A percentile compares a stretch with the other conserved stretches of the same genome.
phyloP scores from a whole-genome alignment of 2,888 invertebrate genomes.

The Agrochola lota region DNA sequence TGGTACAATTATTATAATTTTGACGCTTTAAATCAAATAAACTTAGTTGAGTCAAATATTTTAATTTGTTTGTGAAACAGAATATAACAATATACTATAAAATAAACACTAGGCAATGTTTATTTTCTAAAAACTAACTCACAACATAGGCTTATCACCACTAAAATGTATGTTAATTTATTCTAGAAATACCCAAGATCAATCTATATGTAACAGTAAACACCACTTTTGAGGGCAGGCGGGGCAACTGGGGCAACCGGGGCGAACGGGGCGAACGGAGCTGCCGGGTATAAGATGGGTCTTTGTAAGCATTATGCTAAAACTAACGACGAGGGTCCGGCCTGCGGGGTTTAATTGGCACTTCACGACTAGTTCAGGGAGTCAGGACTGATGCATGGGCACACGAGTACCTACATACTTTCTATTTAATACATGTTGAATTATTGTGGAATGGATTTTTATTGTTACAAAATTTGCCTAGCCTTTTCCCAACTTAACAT shows the following conservation, averaged over 20 bases:
- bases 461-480: too few relatives aligned
- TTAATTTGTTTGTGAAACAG: not conserved
- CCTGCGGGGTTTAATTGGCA: conserved; percentile 53
- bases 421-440: not conserved
- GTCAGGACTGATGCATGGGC: conserved; percentile 3
- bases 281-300: conserved; percentile 43
- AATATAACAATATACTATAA: not conserved
- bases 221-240: conserved; percentile 46
- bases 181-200: conserved; percentile 58
- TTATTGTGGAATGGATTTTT: not conserved
- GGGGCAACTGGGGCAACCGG: conserved; percentile 20
- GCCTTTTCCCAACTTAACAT: too few relatives aligned
- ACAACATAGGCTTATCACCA: conserved; percentile 10
- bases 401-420: not conserved
- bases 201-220: conserved; percentile 59
- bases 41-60: conserved; percentile 2
- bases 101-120: not conserved
- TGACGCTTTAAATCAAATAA: conserved; percentile 13
- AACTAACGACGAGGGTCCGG: conserved; percentile 53
- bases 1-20: conserved; percentile 31
- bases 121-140: conserved; percentile 8
- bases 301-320: conserved; percentile 70
- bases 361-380: conserved; percentile 41
- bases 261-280: conserved; percentile 20
- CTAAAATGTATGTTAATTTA: conserved; percentile 46